A percentile compares a stretch with the other conserved stretches of the same genome.
Evolutionary conservation across 2,113 vertebrate genomes (phyloP).

Genomic region (Pollimyrus isidori): DNA sequence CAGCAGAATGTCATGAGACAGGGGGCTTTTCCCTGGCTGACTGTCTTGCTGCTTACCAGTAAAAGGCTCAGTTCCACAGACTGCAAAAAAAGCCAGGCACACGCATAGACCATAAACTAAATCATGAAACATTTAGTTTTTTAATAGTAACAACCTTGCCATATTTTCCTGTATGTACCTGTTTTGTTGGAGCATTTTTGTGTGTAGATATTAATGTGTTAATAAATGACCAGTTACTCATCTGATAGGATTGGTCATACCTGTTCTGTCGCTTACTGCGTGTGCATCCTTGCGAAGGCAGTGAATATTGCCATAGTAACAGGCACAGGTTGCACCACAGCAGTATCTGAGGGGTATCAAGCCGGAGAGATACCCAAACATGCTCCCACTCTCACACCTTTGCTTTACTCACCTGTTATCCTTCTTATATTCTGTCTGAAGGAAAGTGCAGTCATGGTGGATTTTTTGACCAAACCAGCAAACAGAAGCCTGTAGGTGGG

Average conservation of each 20-base stretch:
- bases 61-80: not conserved
- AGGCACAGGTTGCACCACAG: not conserved
- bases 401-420: not conserved
- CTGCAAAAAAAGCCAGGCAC: not conserved
- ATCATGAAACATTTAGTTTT: not conserved
- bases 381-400: not conserved
- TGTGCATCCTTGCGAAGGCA: not conserved
- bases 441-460: constrained; percentile 59
- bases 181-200: not conserved
- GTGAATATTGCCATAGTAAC: not conserved
- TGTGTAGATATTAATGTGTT: constrained; percentile 29
- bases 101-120: not conserved
- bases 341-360: not conserved
- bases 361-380: not conserved
- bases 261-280: not conserved
- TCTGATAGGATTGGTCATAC: not conserved
- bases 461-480: constrained; percentile 29
- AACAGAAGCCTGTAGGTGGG: constrained; percentile 35
- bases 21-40: not conserved
- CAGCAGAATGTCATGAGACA: not conserved
- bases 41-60: not conserved
- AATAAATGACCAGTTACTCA: not conserved
- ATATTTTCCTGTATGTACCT: not conserved
- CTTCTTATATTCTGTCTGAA: constrained; percentile 22
- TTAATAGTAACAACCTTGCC: not conserved